Percentiles rank a stretch among this genome's conserved stretches.
Conservation (phyloP, 2,113 vertebrate species). For the Tringa solitaria region DNA sequence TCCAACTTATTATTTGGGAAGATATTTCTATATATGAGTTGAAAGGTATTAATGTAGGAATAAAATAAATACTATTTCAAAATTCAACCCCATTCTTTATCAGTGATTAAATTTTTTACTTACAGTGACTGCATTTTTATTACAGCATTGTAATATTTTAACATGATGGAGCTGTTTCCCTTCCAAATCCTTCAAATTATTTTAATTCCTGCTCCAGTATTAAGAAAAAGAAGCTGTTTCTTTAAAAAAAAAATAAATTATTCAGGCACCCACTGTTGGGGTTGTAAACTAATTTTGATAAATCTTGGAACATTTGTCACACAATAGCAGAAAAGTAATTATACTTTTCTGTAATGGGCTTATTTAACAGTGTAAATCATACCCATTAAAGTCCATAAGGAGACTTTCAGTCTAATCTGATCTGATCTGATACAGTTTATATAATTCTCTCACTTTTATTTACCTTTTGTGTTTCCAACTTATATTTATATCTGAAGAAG, state of each 20-base stretch:
- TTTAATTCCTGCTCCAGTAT: not conserved
- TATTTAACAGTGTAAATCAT: not conserved
- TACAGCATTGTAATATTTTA: not conserved
- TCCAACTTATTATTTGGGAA: not conserved
- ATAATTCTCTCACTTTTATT: constrained; percentile 26
- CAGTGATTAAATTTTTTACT: not conserved
- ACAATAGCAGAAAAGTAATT: not conserved
- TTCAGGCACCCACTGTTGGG: not conserved
- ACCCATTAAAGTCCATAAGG: not conserved
- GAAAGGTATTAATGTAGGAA: not conserved
- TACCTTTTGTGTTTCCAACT: not conserved
- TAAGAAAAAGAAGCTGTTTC: not conserved
- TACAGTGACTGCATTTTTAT: not conserved
- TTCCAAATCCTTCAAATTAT: not conserved
- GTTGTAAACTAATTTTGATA: not conserved
- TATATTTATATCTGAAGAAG: constrained; percentile 1
- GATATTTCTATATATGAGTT: not conserved
- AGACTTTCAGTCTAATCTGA: not conserved
- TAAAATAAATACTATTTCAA: not conserved
- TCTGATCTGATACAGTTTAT: not conserved
- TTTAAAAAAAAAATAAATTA: not conserved
- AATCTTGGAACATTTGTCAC: not conserved
- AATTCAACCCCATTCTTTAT: not conserved
- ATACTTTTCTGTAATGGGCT: not conserved
- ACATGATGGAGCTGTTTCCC: not conserved